A percentile compares a stretch with the other conserved stretches of the same genome.
Conservation (phyloP, 2,797 vertebrate species). For the Anguilla anguilla region DNA sequence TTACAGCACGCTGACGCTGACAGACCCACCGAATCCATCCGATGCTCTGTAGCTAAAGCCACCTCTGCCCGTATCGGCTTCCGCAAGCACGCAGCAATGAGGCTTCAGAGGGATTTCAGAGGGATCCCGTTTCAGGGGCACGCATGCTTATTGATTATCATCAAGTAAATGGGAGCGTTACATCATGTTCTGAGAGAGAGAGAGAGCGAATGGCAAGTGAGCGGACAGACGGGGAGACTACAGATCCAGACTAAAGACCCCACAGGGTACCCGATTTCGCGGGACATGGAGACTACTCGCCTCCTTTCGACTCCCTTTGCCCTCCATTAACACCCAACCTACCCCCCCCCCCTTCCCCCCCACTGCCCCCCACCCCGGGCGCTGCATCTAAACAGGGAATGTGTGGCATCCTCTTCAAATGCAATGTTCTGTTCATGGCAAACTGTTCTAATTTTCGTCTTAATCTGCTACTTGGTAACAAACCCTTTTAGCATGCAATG, state of each 20-base stretch:
- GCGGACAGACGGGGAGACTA: not conserved
- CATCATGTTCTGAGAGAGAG: not conserved
- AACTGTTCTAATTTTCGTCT: not conserved
- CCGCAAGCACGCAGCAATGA: not conserved
- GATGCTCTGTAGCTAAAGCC: not conserved
- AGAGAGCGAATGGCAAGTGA: not conserved
- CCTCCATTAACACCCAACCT: too few species aligned
- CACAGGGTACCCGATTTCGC: not conserved
- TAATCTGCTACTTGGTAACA: not conserved
- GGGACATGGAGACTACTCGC: not conserved
- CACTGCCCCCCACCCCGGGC: not conserved
- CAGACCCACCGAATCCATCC: not conserved
- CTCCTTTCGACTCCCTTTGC: too few species aligned
- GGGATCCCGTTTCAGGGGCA: not conserved
- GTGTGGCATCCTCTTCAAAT: not conserved
- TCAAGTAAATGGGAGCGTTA: not conserved
- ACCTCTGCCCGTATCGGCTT: not conserved
- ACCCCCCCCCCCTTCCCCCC: too few species aligned
- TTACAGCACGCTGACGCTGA: not conserved
- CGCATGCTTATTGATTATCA: slow-evolving; percentile 4
- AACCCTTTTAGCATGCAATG: not conserved
- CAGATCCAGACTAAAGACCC: not conserved
- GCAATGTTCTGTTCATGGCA: not conserved
- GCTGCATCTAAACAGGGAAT: not conserved
- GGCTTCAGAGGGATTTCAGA: not conserved